Evolutionary conservation across 2,113 vertebrate species (phyloP).

Genomic region (Turdus rufiventris): DNA sequence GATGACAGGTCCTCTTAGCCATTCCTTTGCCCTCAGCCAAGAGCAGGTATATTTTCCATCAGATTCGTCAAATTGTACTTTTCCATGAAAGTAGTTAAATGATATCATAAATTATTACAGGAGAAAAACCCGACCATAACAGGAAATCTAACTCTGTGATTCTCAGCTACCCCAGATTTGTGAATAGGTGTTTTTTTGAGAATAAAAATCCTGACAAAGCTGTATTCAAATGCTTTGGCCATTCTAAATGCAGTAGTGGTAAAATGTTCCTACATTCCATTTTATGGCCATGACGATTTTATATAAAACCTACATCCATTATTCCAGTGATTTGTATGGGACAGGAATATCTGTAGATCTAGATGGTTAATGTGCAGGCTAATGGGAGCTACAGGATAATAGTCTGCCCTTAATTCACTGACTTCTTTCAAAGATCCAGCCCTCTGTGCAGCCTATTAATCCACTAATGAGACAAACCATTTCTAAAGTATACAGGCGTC

Average conservation of each 20-base stretch:
- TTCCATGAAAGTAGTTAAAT: neutral
- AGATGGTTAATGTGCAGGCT: neutral
- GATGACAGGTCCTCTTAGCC: neutral
- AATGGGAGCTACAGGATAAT: neutral
- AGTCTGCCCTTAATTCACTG: neutral
- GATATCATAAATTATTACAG: neutral
- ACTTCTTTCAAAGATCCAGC: neutral
- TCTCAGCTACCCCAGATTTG: neutral
- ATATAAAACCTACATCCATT: neutral
- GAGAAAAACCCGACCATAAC: neutral
- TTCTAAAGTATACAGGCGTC: slow-evolving; percentile 5
- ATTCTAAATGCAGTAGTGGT: neutral
- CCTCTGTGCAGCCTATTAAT: slow-evolving; percentile 8
- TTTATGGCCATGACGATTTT: neutral
- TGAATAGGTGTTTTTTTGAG: neutral
- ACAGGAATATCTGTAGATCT: slow-evolving; percentile 17
- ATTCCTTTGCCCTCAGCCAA: neutral
- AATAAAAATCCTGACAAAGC: neutral
- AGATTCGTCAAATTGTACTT: neutral
- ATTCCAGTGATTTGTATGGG: neutral
- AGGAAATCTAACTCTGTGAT: neutral
- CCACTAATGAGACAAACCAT: neutral
- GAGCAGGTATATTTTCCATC: neutral
- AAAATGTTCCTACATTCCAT: neutral
- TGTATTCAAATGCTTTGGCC: neutral